Evolutionary conservation across 64 coral and sea anemone genomes (phyloP).

Genomic region (Stylophora pistillata): DNA sequence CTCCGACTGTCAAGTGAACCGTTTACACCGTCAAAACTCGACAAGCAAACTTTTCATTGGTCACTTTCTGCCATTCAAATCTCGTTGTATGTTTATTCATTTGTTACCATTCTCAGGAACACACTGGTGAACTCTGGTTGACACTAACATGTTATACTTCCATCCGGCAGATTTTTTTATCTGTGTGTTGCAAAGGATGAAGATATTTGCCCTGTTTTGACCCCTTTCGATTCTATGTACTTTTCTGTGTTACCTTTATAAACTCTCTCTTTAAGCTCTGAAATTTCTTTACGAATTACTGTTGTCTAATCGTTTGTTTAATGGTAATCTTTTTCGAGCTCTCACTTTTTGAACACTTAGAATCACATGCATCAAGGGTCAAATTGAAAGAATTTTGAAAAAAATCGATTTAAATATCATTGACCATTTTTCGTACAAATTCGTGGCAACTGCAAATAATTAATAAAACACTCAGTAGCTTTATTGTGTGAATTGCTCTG

Average conservation of each 20-base stretch:
- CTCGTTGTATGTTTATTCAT: background rate
- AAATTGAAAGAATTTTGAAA: no score
- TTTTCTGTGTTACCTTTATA: background rate
- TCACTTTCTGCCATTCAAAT: background rate
- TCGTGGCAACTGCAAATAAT: background rate
- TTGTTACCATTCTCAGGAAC: no score
- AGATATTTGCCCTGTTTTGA: no score
- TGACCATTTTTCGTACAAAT: background rate
- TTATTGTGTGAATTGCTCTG: background rate
- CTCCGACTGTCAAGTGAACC: slow-evolving; percentile 2
- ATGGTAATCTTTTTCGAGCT: no score
- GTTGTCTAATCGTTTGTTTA: background rate
- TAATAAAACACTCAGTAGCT: background rate
- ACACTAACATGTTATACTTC: no score
- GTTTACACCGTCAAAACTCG: background rate
- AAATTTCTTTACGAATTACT: background rate
- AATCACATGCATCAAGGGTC: no score
- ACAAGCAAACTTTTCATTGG: background rate
- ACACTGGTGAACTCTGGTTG: no score
- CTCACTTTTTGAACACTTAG: no score
- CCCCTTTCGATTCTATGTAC: background rate
- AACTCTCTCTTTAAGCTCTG: background rate
- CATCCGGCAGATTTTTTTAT: no score
- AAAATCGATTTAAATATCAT: no score
- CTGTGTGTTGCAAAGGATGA: no score